Evolutionary conservation across 37 sponge, comb jelly and placozoan genomes (phyloP).

Genomic region (Cliona cf. orientalis): DNA sequence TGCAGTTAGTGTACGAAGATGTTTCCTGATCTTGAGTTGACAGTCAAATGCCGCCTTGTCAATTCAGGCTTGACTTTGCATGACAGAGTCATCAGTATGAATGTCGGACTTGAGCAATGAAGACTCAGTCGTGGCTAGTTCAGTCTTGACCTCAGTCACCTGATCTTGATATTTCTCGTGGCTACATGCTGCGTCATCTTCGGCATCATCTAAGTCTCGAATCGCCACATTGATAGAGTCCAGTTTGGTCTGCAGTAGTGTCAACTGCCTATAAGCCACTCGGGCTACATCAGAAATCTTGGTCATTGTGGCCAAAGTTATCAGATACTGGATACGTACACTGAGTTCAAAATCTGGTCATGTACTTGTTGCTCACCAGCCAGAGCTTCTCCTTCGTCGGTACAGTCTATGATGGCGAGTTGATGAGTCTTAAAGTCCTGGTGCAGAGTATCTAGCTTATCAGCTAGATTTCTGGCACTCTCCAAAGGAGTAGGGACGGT

Average conservation of each 20-base stretch:
- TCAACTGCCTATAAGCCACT: neutral
- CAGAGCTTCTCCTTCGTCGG: neutral
- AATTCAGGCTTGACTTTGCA: neutral
- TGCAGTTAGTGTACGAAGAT: slow-evolving; percentile 14
- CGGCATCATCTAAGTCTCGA: neutral
- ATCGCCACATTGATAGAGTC: neutral
- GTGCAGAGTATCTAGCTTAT: neutral
- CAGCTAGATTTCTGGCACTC: neutral
- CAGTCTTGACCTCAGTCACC: neutral
- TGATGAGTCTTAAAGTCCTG: neutral
- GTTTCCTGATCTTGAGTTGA: neutral
- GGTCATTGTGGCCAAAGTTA: neutral
- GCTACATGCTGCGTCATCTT: neutral
- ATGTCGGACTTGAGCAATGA: slow-evolving; percentile 12
- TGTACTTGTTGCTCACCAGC: neutral
- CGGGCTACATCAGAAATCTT: neutral
- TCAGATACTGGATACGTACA: slow-evolving; percentile 4
- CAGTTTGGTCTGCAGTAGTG: slow-evolving; percentile 12
- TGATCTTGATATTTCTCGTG: slow-evolving; percentile 17
- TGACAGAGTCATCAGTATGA: neutral
- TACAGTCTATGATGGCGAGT: neutral
- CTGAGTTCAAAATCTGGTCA: no score
- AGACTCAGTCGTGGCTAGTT: neutral
- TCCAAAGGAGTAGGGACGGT: neutral
- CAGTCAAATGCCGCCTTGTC: neutral